Evolutionary conservation across 2,888 invertebrate species (phyloP), one percentile per base, ranked within the genome.

Genomic region (Ennomos erosarius): DNA sequence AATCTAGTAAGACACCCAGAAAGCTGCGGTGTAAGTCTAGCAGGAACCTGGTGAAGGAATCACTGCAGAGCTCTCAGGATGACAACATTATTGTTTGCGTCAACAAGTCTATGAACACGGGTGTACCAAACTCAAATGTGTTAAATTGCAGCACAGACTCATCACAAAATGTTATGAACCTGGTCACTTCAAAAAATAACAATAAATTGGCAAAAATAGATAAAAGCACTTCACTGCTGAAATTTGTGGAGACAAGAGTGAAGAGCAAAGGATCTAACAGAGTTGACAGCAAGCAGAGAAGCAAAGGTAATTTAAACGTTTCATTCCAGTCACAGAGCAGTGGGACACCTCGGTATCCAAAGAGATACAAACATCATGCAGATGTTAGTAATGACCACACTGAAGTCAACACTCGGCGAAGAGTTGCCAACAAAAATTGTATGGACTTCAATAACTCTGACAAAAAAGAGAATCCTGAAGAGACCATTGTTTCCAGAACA

Each of bases 141-240:
- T 56, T 85, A 5, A 85, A 88, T 61, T 84, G 80, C 59, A 90
- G 90, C 45, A 87, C 85, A 0, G 89, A 89, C 53, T 87, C 88
- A 0, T 88, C 90, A 8, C 87, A 85, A 40, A 89, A 90, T 71
- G 72, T 86, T 9, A 74, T 90, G 5, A 89, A 87, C 62, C 69
- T 89, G 49, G 79, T 89, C 10, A 84, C 88, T 39, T 61, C 75
- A 1, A 82, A 82, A 44, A 78, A 71, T 47, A 75, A 75, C 63
- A 73, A 80, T 0, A 84, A 74, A 56, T 47, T 77, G 26, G 53
- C 62, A 5, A 84, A 76, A 69, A 66, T 84, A 1, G 79, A 76
- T 57, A 84, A 81, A 60, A 77, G 81, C 50, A 89, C 89, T 47
- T 88, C 90, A 0, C 43, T 86, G 50, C 62, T 87, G 4, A 90